These are phyloP conservation scores for Leptinotarsa defecta DNA, from an alignment of 1,140 invertebrate species.

Conservation along the genomic window DNA sequence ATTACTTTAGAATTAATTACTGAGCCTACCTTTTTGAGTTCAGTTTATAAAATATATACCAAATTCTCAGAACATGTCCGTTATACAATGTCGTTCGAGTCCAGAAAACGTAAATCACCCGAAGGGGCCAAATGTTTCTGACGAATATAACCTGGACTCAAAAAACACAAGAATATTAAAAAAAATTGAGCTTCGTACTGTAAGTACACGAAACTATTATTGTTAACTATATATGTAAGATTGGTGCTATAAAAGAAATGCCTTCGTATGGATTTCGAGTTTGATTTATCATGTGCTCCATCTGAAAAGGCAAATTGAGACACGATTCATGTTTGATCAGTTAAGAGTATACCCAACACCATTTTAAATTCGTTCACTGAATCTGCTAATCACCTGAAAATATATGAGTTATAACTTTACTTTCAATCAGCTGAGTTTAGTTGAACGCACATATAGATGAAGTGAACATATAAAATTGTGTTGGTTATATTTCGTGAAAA, in stretches of 20 bases:
- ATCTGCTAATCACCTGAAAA: neutral
- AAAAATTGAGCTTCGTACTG: slow-evolving; percentile 48
- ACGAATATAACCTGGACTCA: slow-evolving; percentile 33
- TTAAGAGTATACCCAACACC: neutral
- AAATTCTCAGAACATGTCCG: slow-evolving; percentile 9
- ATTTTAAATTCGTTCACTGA: slow-evolving; percentile 3
- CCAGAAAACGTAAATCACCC: neutral
- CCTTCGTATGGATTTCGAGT: slow-evolving; percentile 44
- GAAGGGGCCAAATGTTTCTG: neutral
- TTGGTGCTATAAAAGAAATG: slow-evolving; percentile 53
- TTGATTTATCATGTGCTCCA: slow-evolving; percentile 15
- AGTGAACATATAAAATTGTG: slow-evolving; percentile 28
- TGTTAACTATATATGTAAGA: slow-evolving; percentile 54
- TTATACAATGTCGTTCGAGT: neutral
- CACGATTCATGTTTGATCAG: neutral
- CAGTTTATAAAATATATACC: slow-evolving; percentile 30
- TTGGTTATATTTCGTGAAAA: slow-evolving; percentile 35
- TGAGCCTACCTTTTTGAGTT: slow-evolving; percentile 39
- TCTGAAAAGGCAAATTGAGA: slow-evolving; percentile 6
- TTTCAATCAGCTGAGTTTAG: slow-evolving; percentile 7
- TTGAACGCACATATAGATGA: slow-evolving; percentile 33
- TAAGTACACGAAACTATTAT: slow-evolving; percentile 48
- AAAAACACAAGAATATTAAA: slow-evolving; percentile 23
- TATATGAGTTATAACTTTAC: slow-evolving; percentile 18
- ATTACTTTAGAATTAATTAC: slow-evolving; percentile 2